These are phyloP conservation scores for Calephelis nemesis DNA, from an alignment of 1,140 invertebrate species.

Conservation along the genomic window DNA sequence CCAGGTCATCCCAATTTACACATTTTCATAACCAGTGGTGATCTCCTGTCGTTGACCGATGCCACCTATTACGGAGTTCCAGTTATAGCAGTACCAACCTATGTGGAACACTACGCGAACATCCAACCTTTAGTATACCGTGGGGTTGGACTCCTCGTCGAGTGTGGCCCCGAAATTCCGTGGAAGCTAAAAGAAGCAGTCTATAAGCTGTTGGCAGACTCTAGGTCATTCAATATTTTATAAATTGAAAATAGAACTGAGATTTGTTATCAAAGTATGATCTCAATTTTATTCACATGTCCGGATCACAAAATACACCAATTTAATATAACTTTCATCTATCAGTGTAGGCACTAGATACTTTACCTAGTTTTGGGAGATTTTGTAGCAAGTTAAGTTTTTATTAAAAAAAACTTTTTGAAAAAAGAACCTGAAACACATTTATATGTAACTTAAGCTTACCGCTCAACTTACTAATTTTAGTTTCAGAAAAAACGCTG, in stretches of 20 bases:
- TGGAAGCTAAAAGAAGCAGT: conserved; percentile 36
- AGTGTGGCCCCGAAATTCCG: conserved; percentile 34
- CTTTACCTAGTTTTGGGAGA: too few species aligned
- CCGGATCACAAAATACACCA: too few species aligned
- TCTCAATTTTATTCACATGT: too few species aligned
- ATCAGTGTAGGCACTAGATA: too few species aligned
- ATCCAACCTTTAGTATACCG: conserved; percentile 29
- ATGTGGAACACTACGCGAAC: conserved; percentile 81
- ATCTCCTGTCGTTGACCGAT: conserved; percentile 82
- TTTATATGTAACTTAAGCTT: background rate
- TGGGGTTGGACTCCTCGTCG: conserved; percentile 38
- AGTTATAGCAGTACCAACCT: conserved; percentile 82
- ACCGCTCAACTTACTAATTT: conserved; percentile 2
- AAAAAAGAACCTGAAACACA: too few species aligned
- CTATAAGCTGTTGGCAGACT: conserved; percentile 39
- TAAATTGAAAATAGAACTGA: background rate
- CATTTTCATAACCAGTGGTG: conserved; percentile 84
- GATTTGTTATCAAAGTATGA: too few species aligned
- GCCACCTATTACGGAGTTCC: conserved; percentile 83
- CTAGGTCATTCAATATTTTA: conserved; percentile 33
- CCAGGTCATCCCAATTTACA: conserved; percentile 81
- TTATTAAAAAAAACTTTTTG: too few species aligned
- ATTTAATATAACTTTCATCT: too few species aligned
- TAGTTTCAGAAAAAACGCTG: conserved; percentile 40
- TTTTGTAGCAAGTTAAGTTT: too few species aligned